phyloP scores from a whole-genome alignment of 2,113 vertebrate species.

The Herpailurus yagouaroundi region DNA sequence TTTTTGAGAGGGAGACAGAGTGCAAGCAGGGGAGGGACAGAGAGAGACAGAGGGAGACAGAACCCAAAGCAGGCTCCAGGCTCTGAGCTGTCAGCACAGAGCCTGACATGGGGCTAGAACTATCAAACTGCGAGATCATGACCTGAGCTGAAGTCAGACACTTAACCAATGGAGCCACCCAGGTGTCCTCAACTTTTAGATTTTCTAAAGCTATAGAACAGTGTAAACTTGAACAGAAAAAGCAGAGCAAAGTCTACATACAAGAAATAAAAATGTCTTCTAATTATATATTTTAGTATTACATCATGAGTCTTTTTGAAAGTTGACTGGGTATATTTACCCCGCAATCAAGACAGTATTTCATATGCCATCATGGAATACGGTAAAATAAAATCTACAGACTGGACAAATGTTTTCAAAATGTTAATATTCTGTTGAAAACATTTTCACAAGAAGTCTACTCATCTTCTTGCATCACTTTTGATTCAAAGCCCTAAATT shows the following conservation, averaged over 20 bases:
- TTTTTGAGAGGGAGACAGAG: too few species aligned
- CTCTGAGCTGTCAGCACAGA: too few species aligned
- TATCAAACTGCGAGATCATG: too few species aligned
- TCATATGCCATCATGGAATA: neutral
- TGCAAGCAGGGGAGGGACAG: too few species aligned
- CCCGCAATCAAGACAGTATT: conserved; percentile 22
- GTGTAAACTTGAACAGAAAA: neutral
- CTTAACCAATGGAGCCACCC: too few species aligned
- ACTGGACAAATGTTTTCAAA: conserved; percentile 17
- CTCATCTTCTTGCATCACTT: conserved; percentile 17
- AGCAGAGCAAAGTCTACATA: neutral
- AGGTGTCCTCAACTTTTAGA: neutral
- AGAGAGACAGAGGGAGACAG: too few species aligned
- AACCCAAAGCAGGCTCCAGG: too few species aligned
- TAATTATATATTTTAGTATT: conserved; percentile 17
- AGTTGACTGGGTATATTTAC: neutral
- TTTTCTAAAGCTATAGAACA: neutral
- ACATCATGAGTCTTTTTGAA: neutral
- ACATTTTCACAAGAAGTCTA: conserved; percentile 51
- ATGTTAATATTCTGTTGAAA: conserved; percentile 29
- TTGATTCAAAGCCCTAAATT: conserved; percentile 50
- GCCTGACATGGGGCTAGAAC: too few species aligned
- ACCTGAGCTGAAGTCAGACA: too few species aligned
- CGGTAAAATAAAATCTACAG: neutral
- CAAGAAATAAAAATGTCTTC: neutral